Evolutionary conservation across 2,113 vertebrate species (phyloP).

Genomic region (Tauraco erythrolophus): DNA sequence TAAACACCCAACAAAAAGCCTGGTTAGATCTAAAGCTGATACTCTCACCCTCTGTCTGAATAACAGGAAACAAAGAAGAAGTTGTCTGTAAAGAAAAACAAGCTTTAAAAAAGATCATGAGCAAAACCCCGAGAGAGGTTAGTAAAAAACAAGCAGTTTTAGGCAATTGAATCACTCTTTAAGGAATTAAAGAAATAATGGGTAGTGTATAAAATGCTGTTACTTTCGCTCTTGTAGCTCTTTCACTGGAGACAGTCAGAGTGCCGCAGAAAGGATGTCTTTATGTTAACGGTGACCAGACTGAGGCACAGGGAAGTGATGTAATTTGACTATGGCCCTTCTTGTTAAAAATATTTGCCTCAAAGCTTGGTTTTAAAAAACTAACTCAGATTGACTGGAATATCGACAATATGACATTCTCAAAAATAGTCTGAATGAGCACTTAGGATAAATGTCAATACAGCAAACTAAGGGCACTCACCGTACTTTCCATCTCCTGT

Average conservation of each 20-base stretch:
- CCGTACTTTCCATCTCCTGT: not conserved
- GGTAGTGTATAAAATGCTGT: not conserved
- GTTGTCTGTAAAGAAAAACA: not conserved
- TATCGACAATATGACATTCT: not conserved
- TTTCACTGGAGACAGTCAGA: not conserved
- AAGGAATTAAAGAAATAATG: not conserved
- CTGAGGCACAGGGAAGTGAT: not conserved
- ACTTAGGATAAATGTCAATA: slow-evolving; percentile 17
- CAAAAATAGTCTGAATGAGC: not conserved
- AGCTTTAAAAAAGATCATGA: not conserved
- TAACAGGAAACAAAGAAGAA: not conserved
- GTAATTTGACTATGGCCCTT: not conserved
- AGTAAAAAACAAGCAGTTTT: not conserved
- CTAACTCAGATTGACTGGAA: not conserved
- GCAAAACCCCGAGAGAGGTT: not conserved
- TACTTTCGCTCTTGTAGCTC: not conserved
- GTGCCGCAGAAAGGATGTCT: not conserved
- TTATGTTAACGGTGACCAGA: not conserved
- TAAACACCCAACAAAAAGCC: not conserved
- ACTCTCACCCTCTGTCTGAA: not conserved
- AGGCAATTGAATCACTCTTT: not conserved
- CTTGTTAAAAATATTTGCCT: not conserved
- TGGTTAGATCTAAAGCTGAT: not conserved
- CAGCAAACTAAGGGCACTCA: not conserved
- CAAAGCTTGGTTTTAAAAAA: not conserved